These are phyloP conservation scores for Epinephelus fuscoguttatus DNA, from an alignment of 2,113 vertebrate species.

Conservation along the genomic window DNA sequence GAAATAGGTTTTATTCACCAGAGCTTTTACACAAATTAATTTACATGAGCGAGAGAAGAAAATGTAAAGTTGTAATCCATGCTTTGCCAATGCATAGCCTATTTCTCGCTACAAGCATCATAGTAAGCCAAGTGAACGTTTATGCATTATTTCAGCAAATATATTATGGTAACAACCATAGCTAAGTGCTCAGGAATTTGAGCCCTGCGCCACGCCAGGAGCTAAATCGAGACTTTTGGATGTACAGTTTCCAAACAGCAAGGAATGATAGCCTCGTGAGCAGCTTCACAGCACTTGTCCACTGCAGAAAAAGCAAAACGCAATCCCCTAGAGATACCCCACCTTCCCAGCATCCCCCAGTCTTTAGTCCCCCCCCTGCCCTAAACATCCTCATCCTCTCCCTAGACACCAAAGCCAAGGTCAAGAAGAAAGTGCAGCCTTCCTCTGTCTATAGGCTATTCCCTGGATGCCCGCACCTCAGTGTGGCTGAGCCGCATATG, in stretches of 20 bases:
- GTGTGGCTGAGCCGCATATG: slow-evolving; percentile 51
- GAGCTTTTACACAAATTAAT: slow-evolving; percentile 80
- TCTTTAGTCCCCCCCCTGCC: slow-evolving; percentile 48
- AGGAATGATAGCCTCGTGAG: slow-evolving; percentile 42
- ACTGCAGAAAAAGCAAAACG: slow-evolving; percentile 41
- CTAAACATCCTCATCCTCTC: slow-evolving; percentile 61
- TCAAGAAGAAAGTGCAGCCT: slow-evolving; percentile 75
- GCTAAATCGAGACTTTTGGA: slow-evolving; percentile 55
- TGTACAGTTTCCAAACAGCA: slow-evolving; percentile 27
- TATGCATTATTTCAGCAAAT: slow-evolving; percentile 73
- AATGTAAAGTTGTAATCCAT: slow-evolving; percentile 73
- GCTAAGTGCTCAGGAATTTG: slow-evolving; percentile 69
- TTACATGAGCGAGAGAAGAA: slow-evolving; percentile 69
- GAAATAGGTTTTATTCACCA: slow-evolving; percentile 71
- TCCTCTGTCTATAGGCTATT: slow-evolving; percentile 70
- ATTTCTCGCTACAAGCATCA: slow-evolving; percentile 65
- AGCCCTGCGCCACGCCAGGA: slow-evolving; percentile 23
- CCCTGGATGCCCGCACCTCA: slow-evolving; percentile 70
- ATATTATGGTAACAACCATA: slow-evolving; percentile 71
- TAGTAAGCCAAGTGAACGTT: slow-evolving; percentile 70
- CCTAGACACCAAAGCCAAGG: slow-evolving; percentile 78
- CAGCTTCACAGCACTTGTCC: slow-evolving; percentile 39
- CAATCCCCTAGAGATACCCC: slow-evolving; percentile 42
- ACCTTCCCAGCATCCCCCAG: slow-evolving; percentile 56
- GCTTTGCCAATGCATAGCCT: slow-evolving; percentile 63